Conservation (phyloP, 2,888 invertebrate species). For the Brenthis ino region DNA sequence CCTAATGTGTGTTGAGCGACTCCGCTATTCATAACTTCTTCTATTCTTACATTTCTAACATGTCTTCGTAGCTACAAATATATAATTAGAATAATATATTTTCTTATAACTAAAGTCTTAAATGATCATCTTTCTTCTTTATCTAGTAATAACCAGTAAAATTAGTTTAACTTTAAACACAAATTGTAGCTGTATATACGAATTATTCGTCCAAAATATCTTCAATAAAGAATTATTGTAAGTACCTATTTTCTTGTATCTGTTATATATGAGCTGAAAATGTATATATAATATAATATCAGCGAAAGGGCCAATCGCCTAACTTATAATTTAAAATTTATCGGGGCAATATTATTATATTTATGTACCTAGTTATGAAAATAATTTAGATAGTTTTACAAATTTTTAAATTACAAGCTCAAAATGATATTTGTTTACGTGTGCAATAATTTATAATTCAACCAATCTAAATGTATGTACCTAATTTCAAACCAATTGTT, state of each 20-base stretch:
- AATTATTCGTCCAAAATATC: constrained; percentile 34
- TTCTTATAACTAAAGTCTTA: constrained; percentile 23
- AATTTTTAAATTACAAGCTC: constrained; percentile 24
- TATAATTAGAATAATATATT: constrained; percentile 16
- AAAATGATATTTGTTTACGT: constrained; percentile 14
- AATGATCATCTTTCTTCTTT: constrained; percentile 12
- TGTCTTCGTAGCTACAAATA: constrained; percentile 9
- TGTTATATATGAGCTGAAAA: background rate
- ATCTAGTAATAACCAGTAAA: constrained; percentile 26
- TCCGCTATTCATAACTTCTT: constrained; percentile 3
- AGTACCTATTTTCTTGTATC: constrained; percentile 1
- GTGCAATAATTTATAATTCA: constrained; percentile 18
- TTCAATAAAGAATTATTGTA: constrained; percentile 13
- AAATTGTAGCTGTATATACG: constrained; percentile 22
- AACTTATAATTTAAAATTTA: constrained; percentile 12
- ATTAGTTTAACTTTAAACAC: constrained; percentile 11
- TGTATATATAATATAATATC: constrained; percentile 1
- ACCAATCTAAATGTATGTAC: constrained; percentile 4
- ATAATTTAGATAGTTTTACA: constrained; percentile 21
- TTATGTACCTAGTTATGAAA: constrained; percentile 5
- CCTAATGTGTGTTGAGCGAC: constrained; percentile 9
- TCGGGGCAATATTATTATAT: constrained; percentile 9
- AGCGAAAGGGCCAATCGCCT: constrained; percentile 10
- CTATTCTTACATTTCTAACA: background rate
- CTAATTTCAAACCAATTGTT: constrained; percentile 1